Evolutionary conservation across 2,113 vertebrate genomes (phyloP), one percentile per base, ranked within the genome.

Genomic region (Capreolus pygargus): DNA sequence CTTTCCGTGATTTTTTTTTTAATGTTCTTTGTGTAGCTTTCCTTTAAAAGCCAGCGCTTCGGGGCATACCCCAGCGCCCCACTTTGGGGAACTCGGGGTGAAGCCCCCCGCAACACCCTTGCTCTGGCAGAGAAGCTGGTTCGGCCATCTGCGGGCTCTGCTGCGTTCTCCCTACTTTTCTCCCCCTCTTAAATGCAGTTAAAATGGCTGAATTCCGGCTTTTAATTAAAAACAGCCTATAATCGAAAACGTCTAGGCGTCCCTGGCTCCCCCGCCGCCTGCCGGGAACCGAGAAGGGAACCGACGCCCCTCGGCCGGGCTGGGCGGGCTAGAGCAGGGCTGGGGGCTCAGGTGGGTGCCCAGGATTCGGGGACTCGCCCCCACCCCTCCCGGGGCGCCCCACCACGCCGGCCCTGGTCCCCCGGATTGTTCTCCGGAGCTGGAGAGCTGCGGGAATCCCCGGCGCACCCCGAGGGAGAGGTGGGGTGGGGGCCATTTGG

Each of bases 171-270:
- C 54, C 78, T 78, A 95, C 83, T 97, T 97, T 92, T 60, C 94
- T 95, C 94, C 82, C 95, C 81, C 86, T 86, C 54, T 95, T 79
- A 91, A 95, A 98, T 84, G 93, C 94, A 95, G 95, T 78, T 98
- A 98, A 98, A 97, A 98, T 98, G 98, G 98, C 98, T 98, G 98
- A 98, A 98, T 98, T 98, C 98, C 98, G 97, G 98, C 91, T 98
- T 99, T 98, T 99, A 99, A 99, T 99, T 98, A 98, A 98, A 99
- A 98, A 97, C 98, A 98, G 98, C 89, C 98, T 92, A 83, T 92
- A 97, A 98, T 92, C 86, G 43, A 93, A 96, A 95, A 94, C 45
- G 98, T 58, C 96, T 93, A 60, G 82, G 85, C 93, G 84, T 89
- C 78, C 87, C 70, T 3, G 89, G 95, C 79, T 96, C 91, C 82